Conservation (phyloP, 2,888 invertebrate species). For the Leucoma salicis region DNA sequence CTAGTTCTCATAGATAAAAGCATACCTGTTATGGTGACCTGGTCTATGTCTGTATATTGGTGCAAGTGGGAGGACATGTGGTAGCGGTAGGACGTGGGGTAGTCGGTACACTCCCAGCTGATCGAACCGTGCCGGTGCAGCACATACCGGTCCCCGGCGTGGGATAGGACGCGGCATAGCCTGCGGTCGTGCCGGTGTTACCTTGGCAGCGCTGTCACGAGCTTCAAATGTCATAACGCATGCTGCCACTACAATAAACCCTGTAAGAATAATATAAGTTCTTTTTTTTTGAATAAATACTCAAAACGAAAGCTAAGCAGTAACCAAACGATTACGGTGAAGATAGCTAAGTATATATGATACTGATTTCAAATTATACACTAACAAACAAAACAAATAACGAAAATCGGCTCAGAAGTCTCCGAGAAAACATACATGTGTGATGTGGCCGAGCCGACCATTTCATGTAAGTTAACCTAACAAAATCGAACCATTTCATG, state of each 20-base stretch:
- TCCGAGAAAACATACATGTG: no score
- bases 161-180: slow-evolving; percentile 78
- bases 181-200: slow-evolving; percentile 88
- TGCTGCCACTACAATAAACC: slow-evolving; percentile 97
- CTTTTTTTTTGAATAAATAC: no score
- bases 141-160: slow-evolving; percentile 70
- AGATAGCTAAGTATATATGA: no score
- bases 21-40: slow-evolving; percentile 60
- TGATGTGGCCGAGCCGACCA: no score
- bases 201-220: slow-evolving; percentile 93
- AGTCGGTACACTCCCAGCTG: slow-evolving; percentile 86
- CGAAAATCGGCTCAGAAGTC: no score
- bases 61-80: slow-evolving; percentile 71
- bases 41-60: slow-evolving; percentile 66
- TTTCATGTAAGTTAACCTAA: no score
- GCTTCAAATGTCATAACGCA: slow-evolving; percentile 99
- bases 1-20: neutral
- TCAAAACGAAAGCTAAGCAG: no score
- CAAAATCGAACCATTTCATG: no score
- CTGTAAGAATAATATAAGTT: slow-evolving; percentile 66
- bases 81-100: slow-evolving; percentile 80
- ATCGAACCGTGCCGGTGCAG: slow-evolving; percentile 82
- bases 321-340: no score
- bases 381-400: no score
- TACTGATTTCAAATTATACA: no score